Evolutionary conservation across 2,888 invertebrate genomes (phyloP), one percentile per base, ranked within the genome.

Genomic region (Xestia sexstrigata): DNA sequence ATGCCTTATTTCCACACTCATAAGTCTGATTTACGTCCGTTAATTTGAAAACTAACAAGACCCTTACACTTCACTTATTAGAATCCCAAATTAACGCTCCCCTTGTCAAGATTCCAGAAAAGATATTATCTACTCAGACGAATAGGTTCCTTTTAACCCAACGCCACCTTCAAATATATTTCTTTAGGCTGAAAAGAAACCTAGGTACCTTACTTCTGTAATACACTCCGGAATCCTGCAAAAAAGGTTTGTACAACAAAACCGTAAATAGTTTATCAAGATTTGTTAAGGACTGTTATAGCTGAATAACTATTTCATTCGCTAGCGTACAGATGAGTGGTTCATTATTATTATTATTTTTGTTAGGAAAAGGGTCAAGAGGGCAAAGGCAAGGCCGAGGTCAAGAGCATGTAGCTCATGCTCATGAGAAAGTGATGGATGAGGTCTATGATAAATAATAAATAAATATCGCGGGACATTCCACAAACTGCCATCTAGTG

Each of bases 91-190:
- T 30, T 39, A 20, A 13, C 35, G 47, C 26, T 65, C 7, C 20
- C 62, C 62, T 67, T 55, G 67, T 47, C 55, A 78, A 78, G 26
- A 66, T 67, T 60, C 45, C 4, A 52, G 26, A 42, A 71, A 52
- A 60, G 20, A 68, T 76, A 26, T 65, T 76, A 26, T 65, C 42
- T n/a, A n/a, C 58, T 42, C 8, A 45, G n/a, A 58, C 20, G 35
- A 55, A 82, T 65, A 47, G 49, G 65, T 82, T 52, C 35, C 30
- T 58, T 76, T 69, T 52, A 30, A 76, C 39, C 23, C 9, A 45
- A 30, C 26, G 9, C 30, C 11, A 23, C 60, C 35, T 47, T 1
- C 17, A 23, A 72, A 42, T 72, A 39, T 0, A 72, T 66, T 60
- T 60, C 45, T 55, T 47, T 52, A 60, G 52, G 23, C 39, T 66